These are phyloP conservation scores for Alaudala cheleensis DNA, from an alignment of 2,113 vertebrate genomes.

Conservation along the genomic window DNA sequence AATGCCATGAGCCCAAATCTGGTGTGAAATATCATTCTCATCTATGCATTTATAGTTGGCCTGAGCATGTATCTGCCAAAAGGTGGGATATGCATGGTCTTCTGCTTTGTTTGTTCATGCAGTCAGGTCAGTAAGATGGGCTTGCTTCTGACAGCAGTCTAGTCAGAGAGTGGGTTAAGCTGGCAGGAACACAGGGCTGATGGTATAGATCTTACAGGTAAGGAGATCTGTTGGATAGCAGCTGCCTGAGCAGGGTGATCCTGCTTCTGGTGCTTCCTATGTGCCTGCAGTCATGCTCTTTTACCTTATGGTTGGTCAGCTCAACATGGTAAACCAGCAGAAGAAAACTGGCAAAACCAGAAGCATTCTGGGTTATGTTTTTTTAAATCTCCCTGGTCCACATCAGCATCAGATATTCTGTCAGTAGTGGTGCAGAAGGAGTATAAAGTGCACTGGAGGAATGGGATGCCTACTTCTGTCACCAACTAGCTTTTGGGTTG, in stretches of 20 bases:
- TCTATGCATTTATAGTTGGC: background rate
- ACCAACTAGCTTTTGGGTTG: background rate
- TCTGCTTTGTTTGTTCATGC: background rate
- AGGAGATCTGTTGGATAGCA: background rate
- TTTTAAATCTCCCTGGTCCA: background rate
- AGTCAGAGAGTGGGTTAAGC: background rate
- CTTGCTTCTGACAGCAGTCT: background rate
- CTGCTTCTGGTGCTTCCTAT: background rate
- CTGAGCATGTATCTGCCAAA: background rate
- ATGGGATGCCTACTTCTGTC: background rate
- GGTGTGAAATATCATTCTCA: background rate
- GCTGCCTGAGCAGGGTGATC: background rate
- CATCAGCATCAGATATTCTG: background rate
- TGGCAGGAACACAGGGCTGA: background rate
- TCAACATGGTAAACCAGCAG: background rate
- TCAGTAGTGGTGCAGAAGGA: background rate
- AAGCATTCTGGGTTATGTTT: background rate
- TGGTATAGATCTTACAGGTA: background rate
- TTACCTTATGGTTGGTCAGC: background rate
- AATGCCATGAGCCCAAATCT: background rate
- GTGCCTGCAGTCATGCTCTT: background rate
- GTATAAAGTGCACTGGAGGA: background rate
- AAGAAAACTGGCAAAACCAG: background rate
- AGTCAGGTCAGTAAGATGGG: background rate
- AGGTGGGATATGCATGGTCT: background rate